Conservation (phyloP, 1,140 invertebrate species). For the Campoletis sonorensis region DNA sequence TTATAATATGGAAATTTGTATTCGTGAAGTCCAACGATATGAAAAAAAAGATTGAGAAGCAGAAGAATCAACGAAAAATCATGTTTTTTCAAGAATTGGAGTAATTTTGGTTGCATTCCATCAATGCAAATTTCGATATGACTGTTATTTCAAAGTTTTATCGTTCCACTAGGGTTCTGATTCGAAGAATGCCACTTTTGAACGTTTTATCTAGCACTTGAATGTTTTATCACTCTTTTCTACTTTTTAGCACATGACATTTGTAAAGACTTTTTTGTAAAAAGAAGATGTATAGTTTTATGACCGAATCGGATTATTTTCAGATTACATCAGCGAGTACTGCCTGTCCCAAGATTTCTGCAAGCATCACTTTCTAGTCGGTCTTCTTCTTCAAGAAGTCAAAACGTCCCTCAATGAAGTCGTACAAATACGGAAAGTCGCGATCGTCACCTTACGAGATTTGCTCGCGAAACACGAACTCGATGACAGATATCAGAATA, state of each 20-base stretch:
- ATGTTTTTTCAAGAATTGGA: too few relatives aligned
- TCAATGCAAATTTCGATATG: too few relatives aligned
- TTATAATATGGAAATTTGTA: too few relatives aligned
- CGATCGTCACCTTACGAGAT: conserved; percentile 88
- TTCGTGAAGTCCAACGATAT: too few relatives aligned
- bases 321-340: conserved; percentile 79
- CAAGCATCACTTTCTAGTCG: conserved; percentile 92
- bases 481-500: conserved; percentile 91
- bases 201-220: conserved; percentile 28
- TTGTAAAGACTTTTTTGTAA: not conserved
- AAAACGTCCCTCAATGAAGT: conserved; percentile 89
- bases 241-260: not conserved
- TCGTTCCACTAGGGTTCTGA: too few relatives aligned
- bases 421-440: conserved; percentile 86
- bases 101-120: too few relatives aligned
- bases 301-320: conserved; percentile 54
- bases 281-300: not conserved
- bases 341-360: conserved; percentile 89
- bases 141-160: not conserved
- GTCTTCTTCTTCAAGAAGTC: conserved; percentile 86
- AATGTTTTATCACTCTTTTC: conserved; percentile 16
- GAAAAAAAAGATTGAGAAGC: too few relatives aligned
- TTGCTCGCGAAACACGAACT: conserved; percentile 95
- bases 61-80: too few relatives aligned
- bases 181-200: not conserved